Percentiles rank a stretch among this genome's conserved stretches.
phyloP scores from a whole-genome alignment of 2,113 vertebrate species.

The Helogale parvula region DNA sequence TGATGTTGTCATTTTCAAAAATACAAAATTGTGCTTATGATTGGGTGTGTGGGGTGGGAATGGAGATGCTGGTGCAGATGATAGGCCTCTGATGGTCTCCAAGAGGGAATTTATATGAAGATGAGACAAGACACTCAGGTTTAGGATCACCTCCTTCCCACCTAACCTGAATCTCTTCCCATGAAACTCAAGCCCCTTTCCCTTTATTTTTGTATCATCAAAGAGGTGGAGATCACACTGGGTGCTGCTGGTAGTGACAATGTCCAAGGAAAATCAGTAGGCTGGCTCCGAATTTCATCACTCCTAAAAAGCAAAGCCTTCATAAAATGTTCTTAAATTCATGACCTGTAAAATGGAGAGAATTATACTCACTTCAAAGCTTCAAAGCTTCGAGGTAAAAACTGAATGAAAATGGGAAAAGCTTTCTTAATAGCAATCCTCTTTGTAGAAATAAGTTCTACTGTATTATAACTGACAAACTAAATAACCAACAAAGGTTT shows the following conservation, averaged over 20 bases:
- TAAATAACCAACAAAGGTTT: neutral
- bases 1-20: neutral
- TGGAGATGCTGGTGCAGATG: neutral
- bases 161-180: neutral
- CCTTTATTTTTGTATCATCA: neutral
- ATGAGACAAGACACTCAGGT: neutral
- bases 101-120: neutral
- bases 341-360: neutral
- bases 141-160: neutral
- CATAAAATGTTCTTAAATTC: neutral
- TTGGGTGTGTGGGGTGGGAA: neutral
- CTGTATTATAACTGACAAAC: neutral
- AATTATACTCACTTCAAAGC: neutral
- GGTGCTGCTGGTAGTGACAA: neutral
- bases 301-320: neutral
- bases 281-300: neutral
- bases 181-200: neutral
- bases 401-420: neutral
- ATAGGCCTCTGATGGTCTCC: neutral
- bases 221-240: neutral
- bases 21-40: neutral
- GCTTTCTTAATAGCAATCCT: neutral
- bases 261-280: neutral
- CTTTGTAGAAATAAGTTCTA: neutral
- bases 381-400: conserved; percentile 37